A percentile compares a stretch with the other conserved stretches of the same genome.
phyloP scores from a whole-genome alignment of 2,113 vertebrate genomes.

The Plectropomus leopardus region DNA sequence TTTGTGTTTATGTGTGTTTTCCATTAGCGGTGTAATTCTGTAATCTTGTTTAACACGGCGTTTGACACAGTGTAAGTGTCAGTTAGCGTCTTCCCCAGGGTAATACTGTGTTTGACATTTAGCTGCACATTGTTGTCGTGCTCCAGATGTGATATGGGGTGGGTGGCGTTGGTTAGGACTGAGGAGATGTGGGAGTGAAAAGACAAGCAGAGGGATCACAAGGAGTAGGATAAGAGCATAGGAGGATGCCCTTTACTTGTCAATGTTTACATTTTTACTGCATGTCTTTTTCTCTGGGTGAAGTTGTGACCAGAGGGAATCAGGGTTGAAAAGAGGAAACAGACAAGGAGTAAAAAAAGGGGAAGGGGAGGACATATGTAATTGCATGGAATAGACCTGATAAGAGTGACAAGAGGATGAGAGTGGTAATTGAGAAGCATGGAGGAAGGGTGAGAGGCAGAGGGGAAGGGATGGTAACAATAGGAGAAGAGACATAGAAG shows the following conservation, averaged over 20 bases:
- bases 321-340: slow-evolving; percentile 19
- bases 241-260: not conserved
- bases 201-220: not conserved
- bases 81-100: slow-evolving; percentile 14
- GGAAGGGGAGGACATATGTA: slow-evolving; percentile 17
- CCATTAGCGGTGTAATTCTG: slow-evolving; percentile 3
- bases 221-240: not conserved
- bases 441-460: slow-evolving; percentile 11
- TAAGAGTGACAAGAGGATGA: slow-evolving; percentile 54
- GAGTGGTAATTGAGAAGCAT: slow-evolving; percentile 42
- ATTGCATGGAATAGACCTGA: slow-evolving; percentile 58
- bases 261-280: not conserved
- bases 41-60: slow-evolving; percentile 18
- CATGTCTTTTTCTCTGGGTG: slow-evolving; percentile 4
- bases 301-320: slow-evolving; percentile 3
- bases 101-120: slow-evolving; percentile 33
- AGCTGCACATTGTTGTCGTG: slow-evolving; percentile 1
- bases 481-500: slow-evolving; percentile 1
- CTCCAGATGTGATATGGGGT: slow-evolving; percentile 4
- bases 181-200: not conserved
- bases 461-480: not conserved
- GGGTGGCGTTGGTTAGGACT: not conserved
- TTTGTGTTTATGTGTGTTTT: slow-evolving; percentile 6
- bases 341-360: not conserved
- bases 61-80: slow-evolving; percentile 18